A percentile compares a stretch with the other conserved stretches of the same genome.
Evolutionary conservation across 2,888 invertebrate genomes (phyloP).

Genomic region (Nipponacmea schrenckii): DNA sequence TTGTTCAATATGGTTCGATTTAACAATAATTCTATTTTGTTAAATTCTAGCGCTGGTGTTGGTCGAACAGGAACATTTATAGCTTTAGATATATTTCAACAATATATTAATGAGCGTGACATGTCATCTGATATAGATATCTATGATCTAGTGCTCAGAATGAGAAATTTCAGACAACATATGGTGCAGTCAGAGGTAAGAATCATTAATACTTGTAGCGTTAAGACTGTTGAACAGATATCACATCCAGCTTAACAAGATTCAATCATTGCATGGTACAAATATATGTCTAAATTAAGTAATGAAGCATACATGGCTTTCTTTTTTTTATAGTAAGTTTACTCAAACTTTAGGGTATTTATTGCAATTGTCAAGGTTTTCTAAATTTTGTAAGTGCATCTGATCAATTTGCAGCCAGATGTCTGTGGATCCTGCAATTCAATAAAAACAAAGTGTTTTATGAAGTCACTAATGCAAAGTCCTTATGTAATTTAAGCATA

Average conservation of each 20-base stretch:
- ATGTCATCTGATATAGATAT: slow-evolving; percentile 74
- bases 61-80: slow-evolving; percentile 83
- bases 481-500: too few species aligned
- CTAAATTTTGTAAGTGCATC: too few species aligned
- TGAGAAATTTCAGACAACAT: slow-evolving; percentile 76
- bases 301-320: not conserved
- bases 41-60: slow-evolving; percentile 76
- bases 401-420: too few species aligned
- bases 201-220: not conserved
- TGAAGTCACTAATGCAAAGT: too few species aligned
- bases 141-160: slow-evolving; percentile 76
- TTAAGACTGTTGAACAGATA: not conserved
- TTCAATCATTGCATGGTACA: not conserved
- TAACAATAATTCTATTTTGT: not conserved
- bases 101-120: slow-evolving; percentile 74
- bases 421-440: too few species aligned
- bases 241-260: not conserved
- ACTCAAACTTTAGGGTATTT: too few species aligned
- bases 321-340: too few species aligned
- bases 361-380: too few species aligned
- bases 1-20: too few species aligned
- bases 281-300: too few species aligned
- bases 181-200: slow-evolving; percentile 80
- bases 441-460: too few species aligned
- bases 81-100: slow-evolving; percentile 77